Base-by-base conservation (phyloP, 2,113 vertebrate genomes). In the Anolis sagrei region DNA sequence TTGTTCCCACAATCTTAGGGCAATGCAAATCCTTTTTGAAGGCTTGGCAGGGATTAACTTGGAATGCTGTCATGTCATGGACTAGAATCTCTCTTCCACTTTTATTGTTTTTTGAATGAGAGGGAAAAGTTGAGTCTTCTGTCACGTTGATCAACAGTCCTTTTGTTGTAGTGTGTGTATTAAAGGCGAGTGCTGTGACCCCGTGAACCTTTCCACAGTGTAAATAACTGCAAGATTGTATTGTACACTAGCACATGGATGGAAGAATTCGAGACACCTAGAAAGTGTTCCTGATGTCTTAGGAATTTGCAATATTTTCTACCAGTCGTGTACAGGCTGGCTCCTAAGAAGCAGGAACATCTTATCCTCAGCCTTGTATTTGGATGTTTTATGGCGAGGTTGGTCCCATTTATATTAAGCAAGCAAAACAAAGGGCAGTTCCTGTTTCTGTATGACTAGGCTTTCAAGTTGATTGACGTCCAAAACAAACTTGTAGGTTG, bases 361-460 rank as follows among this genome's bases (percentile, higher is more conserved):
- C 8, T 54, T 51, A 29, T 36, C 4, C 19, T 29, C 29, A 83
- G 70, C 36, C 44, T 62, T 62, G 54, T 48, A 21, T 14, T 68
- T 76, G 82, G 82, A 66, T 36, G 44, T 29, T 51, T 23, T 16
- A 48, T 76, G 29, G 11, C 27, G 44, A 29, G n/a, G 51, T 54
- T 68, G 32, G 44, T 69, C 44, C 74, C 62, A 69, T 39, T 70
- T 68, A 34, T 69, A 16, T 54, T 68, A 29, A 76, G 14, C 80
- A 81, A 70, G 44, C 49, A 77, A 21, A 84, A 83, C 27, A 74
- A 84, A 77, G n/a, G n/a, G 7, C 44, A 36, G 8, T 77, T 77
- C 76, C 48, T 84, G 76, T 84, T 84, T 36, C 48, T 82, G 21
- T 82, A 68, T 58, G 54, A 58, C 49, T 82, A 25, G 51, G 34